Percentiles rank a stretch among this genome's conserved stretches.
These are phyloP conservation scores for Acipenser transmontanus DNA, from an alignment of 2,797 vertebrate species.

Conservation along the genomic window DNA sequence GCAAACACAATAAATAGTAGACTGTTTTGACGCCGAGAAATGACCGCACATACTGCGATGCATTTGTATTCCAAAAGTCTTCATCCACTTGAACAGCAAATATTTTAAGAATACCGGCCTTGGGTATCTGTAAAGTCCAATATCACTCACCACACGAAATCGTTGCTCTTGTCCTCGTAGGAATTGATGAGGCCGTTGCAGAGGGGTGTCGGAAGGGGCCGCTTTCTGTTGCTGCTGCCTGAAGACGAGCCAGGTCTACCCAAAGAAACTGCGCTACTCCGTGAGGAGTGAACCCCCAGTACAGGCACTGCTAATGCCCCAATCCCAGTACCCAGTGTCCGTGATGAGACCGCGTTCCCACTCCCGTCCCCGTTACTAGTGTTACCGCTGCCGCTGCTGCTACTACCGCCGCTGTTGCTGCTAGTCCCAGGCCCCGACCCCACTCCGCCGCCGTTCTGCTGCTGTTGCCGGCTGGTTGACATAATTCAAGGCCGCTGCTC, in stretches of 20 bases:
- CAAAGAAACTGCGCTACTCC: conserved; percentile 42
- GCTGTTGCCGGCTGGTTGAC: conserved; percentile 55
- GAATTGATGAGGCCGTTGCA: conserved; percentile 93
- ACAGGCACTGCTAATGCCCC: conserved; percentile 44
- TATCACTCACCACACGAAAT: conserved; percentile 86
- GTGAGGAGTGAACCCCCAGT: conserved; percentile 42
- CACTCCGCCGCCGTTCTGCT: conserved; percentile 44
- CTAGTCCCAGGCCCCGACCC: conserved; percentile 60
- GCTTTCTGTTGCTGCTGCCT: conserved; percentile 68
- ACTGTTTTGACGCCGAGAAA: no score
- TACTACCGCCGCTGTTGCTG: conserved; percentile 40
- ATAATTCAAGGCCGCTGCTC: conserved; percentile 48
- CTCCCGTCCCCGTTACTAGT: conserved; percentile 39
- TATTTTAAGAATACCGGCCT: neutral
- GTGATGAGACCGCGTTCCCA: conserved; percentile 52
- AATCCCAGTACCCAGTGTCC: conserved; percentile 37
- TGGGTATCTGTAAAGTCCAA: neutral
- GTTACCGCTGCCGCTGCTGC: conserved; percentile 16
- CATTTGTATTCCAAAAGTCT: neutral
- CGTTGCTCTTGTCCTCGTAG: conserved; percentile 97
- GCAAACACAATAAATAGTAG: no score
- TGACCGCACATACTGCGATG: no score
- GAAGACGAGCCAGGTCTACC: conserved; percentile 47
- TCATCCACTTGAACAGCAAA: neutral
- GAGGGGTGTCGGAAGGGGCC: conserved; percentile 73